Evolutionary conservation across 2,797 vertebrate genomes (phyloP).

Genomic region (Bovichtus variegatus): DNA sequence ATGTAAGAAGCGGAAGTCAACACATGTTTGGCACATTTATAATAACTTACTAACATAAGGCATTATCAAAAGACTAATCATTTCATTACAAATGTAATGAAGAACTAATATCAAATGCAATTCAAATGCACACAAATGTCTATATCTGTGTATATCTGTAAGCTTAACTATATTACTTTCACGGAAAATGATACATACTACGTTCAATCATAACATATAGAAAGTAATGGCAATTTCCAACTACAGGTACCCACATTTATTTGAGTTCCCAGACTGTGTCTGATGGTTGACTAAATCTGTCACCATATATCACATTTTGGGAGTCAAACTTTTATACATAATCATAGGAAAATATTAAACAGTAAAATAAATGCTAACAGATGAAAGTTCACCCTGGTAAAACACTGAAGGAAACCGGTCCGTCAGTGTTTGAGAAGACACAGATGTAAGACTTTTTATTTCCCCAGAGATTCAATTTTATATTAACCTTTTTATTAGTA

Average conservation of each 20-base stretch:
- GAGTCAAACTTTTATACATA: slow-evolving; percentile 33
- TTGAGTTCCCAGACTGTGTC: slow-evolving; percentile 35
- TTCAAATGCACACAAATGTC: slow-evolving; percentile 12
- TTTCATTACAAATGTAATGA: slow-evolving; percentile 7
- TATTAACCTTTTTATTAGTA: slow-evolving; percentile 1
- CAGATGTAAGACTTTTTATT: slow-evolving; percentile 7
- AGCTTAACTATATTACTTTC: slow-evolving; percentile 5
- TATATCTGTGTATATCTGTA: slow-evolving; percentile 4
- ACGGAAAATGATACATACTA: slow-evolving; percentile 19
- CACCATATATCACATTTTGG: slow-evolving; percentile 53
- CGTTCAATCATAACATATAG: slow-evolving; percentile 40
- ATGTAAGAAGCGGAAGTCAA: neutral
- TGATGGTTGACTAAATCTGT: slow-evolving; percentile 71
- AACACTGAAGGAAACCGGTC: slow-evolving; percentile 1
- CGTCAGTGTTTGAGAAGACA: slow-evolving; percentile 8
- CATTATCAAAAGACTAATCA: slow-evolving; percentile 5
- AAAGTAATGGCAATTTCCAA: slow-evolving; percentile 43
- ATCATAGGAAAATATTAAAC: slow-evolving; percentile 46
- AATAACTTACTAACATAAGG: neutral
- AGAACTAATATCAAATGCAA: neutral
- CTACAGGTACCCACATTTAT: slow-evolving; percentile 32
- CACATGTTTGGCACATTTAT: neutral
- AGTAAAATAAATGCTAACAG: slow-evolving; percentile 29
- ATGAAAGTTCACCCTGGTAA: slow-evolving; percentile 21
- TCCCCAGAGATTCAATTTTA: neutral